phyloP scores from a whole-genome alignment of 2,888 invertebrate genomes.

The Brachylomia viminalis region DNA sequence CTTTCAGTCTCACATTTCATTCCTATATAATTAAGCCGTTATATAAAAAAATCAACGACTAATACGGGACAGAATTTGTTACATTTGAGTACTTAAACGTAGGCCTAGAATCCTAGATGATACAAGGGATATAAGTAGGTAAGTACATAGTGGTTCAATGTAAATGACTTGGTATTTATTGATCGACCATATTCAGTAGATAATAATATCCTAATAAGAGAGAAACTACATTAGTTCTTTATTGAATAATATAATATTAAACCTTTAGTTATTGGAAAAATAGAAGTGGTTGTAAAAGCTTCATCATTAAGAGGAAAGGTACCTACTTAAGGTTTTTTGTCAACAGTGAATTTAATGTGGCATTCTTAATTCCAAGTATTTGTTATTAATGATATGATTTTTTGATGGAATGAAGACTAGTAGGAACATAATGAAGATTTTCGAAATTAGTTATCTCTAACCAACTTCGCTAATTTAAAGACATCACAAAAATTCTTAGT shows the following conservation, averaged over 20 bases:
- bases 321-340: background rate
- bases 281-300: background rate
- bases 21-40: constrained; percentile 55
- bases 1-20: constrained; percentile 77
- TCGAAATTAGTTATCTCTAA: constrained; percentile 22
- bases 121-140: background rate
- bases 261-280: background rate
- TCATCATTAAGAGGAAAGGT: background rate
- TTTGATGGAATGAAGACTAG: constrained; percentile 16
- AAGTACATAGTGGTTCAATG: constrained; percentile 10
- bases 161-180: constrained; percentile 2
- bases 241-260: background rate
- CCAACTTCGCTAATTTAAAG: constrained; percentile 28
- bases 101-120: constrained; percentile 20
- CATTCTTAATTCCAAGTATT: background rate
- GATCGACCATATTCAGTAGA: constrained; percentile 2
- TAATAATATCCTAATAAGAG: background rate
- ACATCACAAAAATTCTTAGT: constrained; percentile 46
- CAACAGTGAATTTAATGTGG: background rate
- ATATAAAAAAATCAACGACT: constrained; percentile 36
- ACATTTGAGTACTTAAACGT: constrained; percentile 23
- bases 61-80: constrained; percentile 68
- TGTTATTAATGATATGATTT: constrained; percentile 45
- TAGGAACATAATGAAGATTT: constrained; percentile 49
- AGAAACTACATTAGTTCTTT: background rate